Evolutionary conservation across 2,113 vertebrate genomes (phyloP).

Genomic region (Cranoglanis bouderius): DNA sequence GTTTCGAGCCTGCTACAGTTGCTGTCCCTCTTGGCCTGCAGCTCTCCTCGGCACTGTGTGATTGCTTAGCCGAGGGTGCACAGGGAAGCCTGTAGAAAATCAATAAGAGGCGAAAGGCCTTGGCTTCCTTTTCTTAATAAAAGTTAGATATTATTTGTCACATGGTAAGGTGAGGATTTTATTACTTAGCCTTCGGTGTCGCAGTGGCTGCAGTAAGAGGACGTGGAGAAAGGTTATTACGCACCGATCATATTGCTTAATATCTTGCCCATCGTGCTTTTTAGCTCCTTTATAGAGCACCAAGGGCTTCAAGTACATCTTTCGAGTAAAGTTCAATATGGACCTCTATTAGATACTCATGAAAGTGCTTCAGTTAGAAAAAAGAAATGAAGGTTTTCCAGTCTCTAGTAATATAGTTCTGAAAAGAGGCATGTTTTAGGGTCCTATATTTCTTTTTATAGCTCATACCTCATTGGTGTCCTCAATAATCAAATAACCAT

Average conservation of each 20-base stretch:
- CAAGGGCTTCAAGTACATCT: constrained; percentile 40
- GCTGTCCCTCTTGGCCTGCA: constrained; percentile 79
- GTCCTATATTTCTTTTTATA: not conserved
- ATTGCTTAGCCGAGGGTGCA: constrained; percentile 87
- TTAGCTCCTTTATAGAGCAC: constrained; percentile 47
- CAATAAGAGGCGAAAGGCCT: constrained; percentile 88
- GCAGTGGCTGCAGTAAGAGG: constrained; percentile 85
- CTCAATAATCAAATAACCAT: not conserved
- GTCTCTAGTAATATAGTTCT: constrained; percentile 17
- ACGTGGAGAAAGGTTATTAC: constrained; percentile 85
- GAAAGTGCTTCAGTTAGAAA: constrained; percentile 23
- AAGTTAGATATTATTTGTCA: constrained; percentile 94
- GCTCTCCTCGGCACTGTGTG: constrained; percentile 75
- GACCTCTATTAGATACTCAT: constrained; percentile 29
- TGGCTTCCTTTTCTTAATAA: constrained; percentile 91
- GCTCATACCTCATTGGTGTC: not conserved
- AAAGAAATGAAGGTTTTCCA: constrained; percentile 7
- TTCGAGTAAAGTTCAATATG: constrained; percentile 37
- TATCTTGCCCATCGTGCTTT: constrained; percentile 69
- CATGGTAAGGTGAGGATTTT: constrained; percentile 87
- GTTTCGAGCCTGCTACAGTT: constrained; percentile 75
- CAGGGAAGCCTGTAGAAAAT: constrained; percentile 86
- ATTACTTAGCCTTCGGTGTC: constrained; percentile 88
- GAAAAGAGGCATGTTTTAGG: not conserved
- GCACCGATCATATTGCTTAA: constrained; percentile 85